Conservation (phyloP, 2,797 vertebrate genomes). For the Chelon auratus region DNA sequence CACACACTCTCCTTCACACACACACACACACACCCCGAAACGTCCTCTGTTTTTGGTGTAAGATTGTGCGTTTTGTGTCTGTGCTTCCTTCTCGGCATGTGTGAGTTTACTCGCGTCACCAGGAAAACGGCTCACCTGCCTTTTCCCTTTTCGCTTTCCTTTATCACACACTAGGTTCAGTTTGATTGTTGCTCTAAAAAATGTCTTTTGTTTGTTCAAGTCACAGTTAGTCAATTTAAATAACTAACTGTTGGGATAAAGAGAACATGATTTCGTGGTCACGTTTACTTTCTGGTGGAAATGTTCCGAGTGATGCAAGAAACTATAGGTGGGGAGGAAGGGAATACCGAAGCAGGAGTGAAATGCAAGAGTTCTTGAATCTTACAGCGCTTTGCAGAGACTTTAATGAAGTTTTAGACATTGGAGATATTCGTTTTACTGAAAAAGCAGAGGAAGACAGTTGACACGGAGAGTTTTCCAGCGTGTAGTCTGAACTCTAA, state of each 20-base stretch:
- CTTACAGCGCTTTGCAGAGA: not conserved
- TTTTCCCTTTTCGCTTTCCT: not conserved
- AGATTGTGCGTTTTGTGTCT: not conserved
- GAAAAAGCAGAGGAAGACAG: constrained; percentile 5
- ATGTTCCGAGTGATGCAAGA: not conserved
- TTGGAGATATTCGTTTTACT: not conserved
- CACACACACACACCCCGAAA: not conserved
- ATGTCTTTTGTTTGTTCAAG: not conserved
- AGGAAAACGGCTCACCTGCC: too few relatives aligned
- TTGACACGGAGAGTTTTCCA: not conserved
- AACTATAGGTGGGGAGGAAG: not conserved
- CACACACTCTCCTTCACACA: constrained; percentile 6
- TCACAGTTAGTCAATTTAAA: not conserved
- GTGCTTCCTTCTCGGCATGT: not conserved
- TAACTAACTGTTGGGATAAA: not conserved
- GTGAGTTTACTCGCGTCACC: not conserved
- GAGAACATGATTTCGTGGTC: not conserved
- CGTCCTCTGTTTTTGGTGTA: not conserved
- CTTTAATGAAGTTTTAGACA: not conserved
- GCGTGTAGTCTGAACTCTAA: constrained; percentile 49
- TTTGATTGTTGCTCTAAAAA: not conserved
- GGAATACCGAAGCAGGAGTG: not conserved
- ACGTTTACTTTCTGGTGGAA: not conserved
- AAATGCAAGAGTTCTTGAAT: not conserved
- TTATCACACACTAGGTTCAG: not conserved